Conservation (phyloP, 1,140 invertebrate species). For the Papilio glaucus region DNA sequence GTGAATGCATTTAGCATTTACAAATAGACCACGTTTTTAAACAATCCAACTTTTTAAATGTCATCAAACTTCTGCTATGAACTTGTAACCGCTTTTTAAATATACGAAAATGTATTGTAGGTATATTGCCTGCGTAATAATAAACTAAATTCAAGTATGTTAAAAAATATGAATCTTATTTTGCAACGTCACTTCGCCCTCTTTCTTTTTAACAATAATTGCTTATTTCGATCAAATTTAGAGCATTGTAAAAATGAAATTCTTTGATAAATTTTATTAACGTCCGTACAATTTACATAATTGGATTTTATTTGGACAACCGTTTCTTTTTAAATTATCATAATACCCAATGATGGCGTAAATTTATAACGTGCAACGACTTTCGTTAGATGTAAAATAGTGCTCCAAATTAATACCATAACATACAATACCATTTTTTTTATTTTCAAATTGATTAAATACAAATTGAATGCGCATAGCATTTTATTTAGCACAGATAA, state of each 20-base stretch:
- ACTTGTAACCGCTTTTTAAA: not conserved
- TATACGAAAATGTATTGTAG: not conserved
- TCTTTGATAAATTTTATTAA: not conserved
- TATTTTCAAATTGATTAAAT: no score
- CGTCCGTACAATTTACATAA: not conserved
- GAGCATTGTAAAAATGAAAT: not conserved
- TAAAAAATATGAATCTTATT: not conserved
- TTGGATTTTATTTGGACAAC: not conserved
- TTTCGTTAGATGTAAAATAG: not conserved
- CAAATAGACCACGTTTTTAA: constrained; percentile 8
- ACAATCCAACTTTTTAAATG: constrained; percentile 9
- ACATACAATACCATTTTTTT: no score
- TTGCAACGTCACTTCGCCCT: not conserved
- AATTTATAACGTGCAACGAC: not conserved
- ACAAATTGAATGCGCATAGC: no score
- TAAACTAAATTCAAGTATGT: not conserved
- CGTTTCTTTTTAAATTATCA: not conserved
- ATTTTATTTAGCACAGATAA: no score
- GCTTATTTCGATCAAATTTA: constrained; percentile 2
- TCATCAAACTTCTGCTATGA: not conserved
- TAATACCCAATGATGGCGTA: constrained; percentile 4
- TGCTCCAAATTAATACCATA: not conserved
- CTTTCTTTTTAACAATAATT: not conserved
- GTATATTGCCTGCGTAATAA: not conserved
- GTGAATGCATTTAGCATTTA: not conserved